Evolutionary conservation across 2,888 invertebrate genomes (phyloP).

Genomic region (Nymphalis polychloros): DNA sequence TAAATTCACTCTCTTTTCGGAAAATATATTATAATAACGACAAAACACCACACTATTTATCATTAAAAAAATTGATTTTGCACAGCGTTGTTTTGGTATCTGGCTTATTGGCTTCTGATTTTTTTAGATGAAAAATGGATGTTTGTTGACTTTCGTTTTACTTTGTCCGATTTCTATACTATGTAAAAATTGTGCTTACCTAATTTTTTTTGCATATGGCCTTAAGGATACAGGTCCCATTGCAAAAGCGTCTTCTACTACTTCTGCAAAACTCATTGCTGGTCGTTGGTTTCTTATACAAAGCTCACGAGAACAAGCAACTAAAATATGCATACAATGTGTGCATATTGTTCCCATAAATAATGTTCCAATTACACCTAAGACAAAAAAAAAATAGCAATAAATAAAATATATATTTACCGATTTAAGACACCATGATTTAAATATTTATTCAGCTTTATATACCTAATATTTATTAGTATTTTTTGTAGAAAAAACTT

Average conservation of each 20-base stretch:
- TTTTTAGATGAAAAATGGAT: too few species aligned
- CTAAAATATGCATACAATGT: constrained; percentile 95
- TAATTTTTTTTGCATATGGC: constrained; percentile 83
- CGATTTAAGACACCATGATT: not conserved
- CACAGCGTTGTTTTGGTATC: too few species aligned
- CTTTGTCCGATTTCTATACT: not conserved
- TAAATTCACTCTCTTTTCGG: too few species aligned
- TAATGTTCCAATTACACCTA: constrained; percentile 89
- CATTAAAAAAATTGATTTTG: too few species aligned
- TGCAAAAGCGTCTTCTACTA: constrained; percentile 88
- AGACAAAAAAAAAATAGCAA: not conserved
- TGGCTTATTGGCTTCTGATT: too few species aligned
- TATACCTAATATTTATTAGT: too few species aligned
- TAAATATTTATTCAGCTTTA: too few species aligned
- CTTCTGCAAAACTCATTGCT: constrained; percentile 90
- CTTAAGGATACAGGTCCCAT: constrained; percentile 86
- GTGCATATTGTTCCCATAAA: constrained; percentile 93
- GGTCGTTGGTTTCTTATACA: constrained; percentile 86
- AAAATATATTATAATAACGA: too few species aligned
- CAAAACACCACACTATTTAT: too few species aligned
- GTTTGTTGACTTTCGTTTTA: too few species aligned
- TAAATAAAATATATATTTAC: not conserved
- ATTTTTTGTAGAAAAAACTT: too few species aligned
- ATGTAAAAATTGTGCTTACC: constrained; percentile 72
- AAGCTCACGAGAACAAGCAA: constrained; percentile 87